phyloP scores from a whole-genome alignment of 2,888 invertebrate species.

The Trichacis sp. region DNA sequence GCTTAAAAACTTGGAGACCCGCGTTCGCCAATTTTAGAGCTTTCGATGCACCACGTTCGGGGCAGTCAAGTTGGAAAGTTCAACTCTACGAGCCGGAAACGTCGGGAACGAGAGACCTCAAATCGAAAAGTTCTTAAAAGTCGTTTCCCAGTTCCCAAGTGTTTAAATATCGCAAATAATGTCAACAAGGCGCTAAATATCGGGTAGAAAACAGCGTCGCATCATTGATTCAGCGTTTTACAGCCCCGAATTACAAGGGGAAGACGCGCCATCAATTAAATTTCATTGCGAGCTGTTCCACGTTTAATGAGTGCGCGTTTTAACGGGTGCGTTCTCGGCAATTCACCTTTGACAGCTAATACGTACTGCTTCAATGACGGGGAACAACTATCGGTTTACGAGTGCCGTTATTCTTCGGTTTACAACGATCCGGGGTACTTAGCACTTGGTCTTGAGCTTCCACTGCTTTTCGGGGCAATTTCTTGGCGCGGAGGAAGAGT shows the following conservation, averaged over 20 bases:
- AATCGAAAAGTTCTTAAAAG: slow-evolving; percentile 1
- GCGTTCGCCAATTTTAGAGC: background rate
- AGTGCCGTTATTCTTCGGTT: slow-evolving; percentile 35
- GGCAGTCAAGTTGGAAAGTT: slow-evolving; percentile 2
- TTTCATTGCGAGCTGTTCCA: slow-evolving; percentile 5
- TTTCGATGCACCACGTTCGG: background rate
- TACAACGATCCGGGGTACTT: slow-evolving; percentile 24
- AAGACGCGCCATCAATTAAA: slow-evolving; percentile 6
- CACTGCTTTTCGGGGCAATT: too few species aligned
- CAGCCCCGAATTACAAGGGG: background rate
- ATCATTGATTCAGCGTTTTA: slow-evolving; percentile 3
- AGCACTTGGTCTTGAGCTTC: slow-evolving; percentile 31
- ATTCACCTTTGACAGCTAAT: slow-evolving; percentile 19
- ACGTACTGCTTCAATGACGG: slow-evolving; percentile 21
- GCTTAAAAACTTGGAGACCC: background rate
- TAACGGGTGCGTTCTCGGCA: slow-evolving; percentile 5
- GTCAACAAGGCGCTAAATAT: background rate
- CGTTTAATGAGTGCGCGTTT: slow-evolving; percentile 1
- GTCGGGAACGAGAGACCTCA: background rate
- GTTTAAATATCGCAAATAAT: background rate
- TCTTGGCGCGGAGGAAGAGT: background rate
- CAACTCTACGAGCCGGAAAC: background rate
- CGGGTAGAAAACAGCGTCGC: background rate
- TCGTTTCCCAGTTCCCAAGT: background rate
- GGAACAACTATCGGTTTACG: slow-evolving; percentile 35